Percentiles rank a stretch among this genome's conserved stretches.
Conservation (phyloP, 2,797 vertebrate species). For the Huso huso region DNA sequence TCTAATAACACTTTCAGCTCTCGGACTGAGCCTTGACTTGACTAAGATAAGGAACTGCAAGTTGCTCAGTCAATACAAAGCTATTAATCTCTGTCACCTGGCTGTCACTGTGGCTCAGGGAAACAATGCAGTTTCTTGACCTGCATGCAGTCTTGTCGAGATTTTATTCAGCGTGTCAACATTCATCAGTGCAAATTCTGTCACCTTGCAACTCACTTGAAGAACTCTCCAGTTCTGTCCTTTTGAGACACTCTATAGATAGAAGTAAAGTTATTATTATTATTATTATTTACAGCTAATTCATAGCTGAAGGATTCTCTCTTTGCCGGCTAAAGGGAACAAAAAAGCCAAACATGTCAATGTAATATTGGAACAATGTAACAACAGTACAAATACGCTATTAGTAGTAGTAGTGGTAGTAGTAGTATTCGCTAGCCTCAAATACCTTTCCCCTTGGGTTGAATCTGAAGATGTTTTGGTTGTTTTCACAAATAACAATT, state of each 20-base stretch:
- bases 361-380: background rate
- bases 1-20: constrained; percentile 73
- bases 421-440: no score
- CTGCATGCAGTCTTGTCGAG: constrained; percentile 59
- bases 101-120: constrained; percentile 68
- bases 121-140: constrained; percentile 78
- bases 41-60: constrained; percentile 84
- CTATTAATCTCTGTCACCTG: constrained; percentile 89
- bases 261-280: constrained; percentile 18
- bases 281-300: constrained; percentile 56
- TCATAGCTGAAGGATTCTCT: constrained; percentile 38
- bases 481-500: no score
- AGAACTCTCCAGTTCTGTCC: constrained; percentile 53
- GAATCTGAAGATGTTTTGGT: no score
- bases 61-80: constrained; percentile 83
- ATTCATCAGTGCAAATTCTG: constrained; percentile 69
- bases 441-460: no score
- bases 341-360: background rate
- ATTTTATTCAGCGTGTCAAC: constrained; percentile 73
- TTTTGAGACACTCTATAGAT: constrained; percentile 50
- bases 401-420: background rate
- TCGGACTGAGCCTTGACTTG: constrained; percentile 75
- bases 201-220: constrained; percentile 54
- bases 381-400: background rate
- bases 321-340: background rate